phyloP scores from a whole-genome alignment of 2,113 vertebrate genomes.

The Cottus gobio region DNA sequence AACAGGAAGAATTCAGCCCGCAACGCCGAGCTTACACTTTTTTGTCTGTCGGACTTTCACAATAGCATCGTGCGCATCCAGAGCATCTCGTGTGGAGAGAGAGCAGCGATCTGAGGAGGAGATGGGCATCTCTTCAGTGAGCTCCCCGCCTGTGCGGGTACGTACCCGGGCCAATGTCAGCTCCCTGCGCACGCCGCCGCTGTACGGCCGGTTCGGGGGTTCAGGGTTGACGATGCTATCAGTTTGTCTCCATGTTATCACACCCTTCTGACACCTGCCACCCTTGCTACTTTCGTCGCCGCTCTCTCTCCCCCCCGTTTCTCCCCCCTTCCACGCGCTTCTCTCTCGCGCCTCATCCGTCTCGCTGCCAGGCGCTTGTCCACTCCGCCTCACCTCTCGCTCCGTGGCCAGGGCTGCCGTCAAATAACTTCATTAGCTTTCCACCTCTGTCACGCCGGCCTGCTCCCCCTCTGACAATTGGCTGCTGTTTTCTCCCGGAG shows the following conservation, averaged over 20 bases:
- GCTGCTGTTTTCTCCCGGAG: slow-evolving; percentile 74
- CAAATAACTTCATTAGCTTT: slow-evolving; percentile 87
- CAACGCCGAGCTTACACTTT: slow-evolving; percentile 57
- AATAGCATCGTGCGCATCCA: slow-evolving; percentile 44
- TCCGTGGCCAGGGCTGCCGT: slow-evolving; percentile 81
- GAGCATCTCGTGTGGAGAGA: slow-evolving; percentile 54
- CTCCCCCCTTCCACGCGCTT: slow-evolving; percentile 47
- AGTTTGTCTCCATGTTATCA: slow-evolving; percentile 78
- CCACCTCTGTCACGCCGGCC: slow-evolving; percentile 83
- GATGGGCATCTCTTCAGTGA: slow-evolving; percentile 52
- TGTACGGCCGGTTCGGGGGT: slow-evolving; percentile 54
- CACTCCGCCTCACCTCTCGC: slow-evolving; percentile 82
- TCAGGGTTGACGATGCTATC: slow-evolving; percentile 73
- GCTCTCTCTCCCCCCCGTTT: slow-evolving; percentile 34
- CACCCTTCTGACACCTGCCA: slow-evolving; percentile 80
- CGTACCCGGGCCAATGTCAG: slow-evolving; percentile 46
- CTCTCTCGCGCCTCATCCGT: slow-evolving; percentile 79
- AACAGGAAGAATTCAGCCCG: slow-evolving; percentile 48
- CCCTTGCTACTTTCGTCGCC: slow-evolving; percentile 60
- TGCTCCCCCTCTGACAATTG: slow-evolving; percentile 83
- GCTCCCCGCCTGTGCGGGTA: slow-evolving; percentile 42
- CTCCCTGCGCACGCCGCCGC: slow-evolving; percentile 51
- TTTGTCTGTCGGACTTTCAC: slow-evolving; percentile 64
- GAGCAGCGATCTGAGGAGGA: slow-evolving; percentile 60
- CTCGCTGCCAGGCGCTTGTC: slow-evolving; percentile 83